Evolutionary conservation across 2,888 invertebrate genomes (phyloP).

Genomic region (Aphrophora alni): DNA sequence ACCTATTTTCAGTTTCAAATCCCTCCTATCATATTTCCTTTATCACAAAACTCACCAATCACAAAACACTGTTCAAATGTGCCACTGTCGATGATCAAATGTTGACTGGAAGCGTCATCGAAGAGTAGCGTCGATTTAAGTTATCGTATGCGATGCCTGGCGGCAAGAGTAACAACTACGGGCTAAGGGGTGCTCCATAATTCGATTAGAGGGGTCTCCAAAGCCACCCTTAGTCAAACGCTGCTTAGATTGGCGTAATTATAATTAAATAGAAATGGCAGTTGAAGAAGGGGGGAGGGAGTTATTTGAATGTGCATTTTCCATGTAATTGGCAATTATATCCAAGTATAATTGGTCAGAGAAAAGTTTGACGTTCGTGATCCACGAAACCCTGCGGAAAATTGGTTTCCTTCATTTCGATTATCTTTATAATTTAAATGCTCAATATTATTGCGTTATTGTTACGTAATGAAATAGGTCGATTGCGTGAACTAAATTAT

Average conservation of each 20-base stretch:
- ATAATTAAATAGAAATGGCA: conserved; percentile 2
- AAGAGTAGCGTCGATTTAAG: background rate
- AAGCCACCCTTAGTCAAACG: conserved; percentile 1
- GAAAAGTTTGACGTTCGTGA: conserved; percentile 2
- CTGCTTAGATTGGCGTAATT: conserved; percentile 9
- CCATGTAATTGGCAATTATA: background rate
- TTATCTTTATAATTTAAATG: background rate
- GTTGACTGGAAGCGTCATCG: background rate
- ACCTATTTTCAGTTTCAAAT: background rate
- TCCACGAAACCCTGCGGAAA: background rate
- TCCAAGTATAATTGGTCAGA: background rate
- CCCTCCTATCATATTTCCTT: background rate
- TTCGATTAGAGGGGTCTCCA: background rate
- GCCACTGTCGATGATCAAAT: background rate
- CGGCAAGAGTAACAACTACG: conserved; percentile 2
- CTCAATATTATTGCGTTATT: background rate
- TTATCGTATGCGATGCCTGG: background rate
- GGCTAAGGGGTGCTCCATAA: background rate
- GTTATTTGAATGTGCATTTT: conserved; percentile 2
- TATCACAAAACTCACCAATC: background rate
- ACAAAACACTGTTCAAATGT: background rate
- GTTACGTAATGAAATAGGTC: background rate
- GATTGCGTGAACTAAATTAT: too few species aligned
- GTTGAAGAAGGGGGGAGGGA: background rate
- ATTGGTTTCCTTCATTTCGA: background rate